Base-by-base conservation (phyloP, 2,113 vertebrate genomes). In the Gasterosteus nipponicus region DNA sequence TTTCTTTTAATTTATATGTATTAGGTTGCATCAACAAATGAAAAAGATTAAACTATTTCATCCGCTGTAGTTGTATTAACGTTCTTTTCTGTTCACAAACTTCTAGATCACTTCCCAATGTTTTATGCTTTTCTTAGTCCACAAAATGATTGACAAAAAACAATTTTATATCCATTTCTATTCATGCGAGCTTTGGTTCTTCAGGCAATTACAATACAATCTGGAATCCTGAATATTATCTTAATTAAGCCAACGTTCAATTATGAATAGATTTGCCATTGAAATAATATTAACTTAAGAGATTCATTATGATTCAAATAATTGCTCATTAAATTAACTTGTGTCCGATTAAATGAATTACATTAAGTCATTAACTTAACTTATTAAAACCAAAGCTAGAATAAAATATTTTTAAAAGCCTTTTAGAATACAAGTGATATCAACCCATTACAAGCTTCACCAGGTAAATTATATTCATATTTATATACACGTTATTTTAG, bases 41-140 rank as follows among this genome's bases (percentile, higher is more conserved):
- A 53, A 15, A 61, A 61, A 60, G 11, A 81, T 76, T 71, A 76
- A 81, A 70, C 39, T 67, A 47, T 71, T 81, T 71, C 54, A 66
- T 71, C 73, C 39, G 66, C 61, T 39, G 54, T 33, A 54, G 75
- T 33, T 31, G 41, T 57, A 9, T 51, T 9, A 16, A 0, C 33
- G 1, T 22, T 2, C 9, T 18, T 46, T 11, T 57, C 29, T 10
- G 11, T 38, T 18, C 12, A 49, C n/a, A 22, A 38, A 19, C 29
- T 35, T 35, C 49, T 8, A 14, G 26, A 39, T 53, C 8, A 54
- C 16, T 67, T 51, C 11, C 3, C 14, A 2, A 53, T 4, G 8
- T 31, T 57, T 18, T 7, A 9, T 22, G 15, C 3, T 22, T n/a
- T 53, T 5, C n/a, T 38, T 2, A 38, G 6, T 38, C 6, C 5